These are phyloP conservation scores for Alectoris magna DNA, from an alignment of 2,797 vertebrate species.

Conservation along the genomic window DNA sequence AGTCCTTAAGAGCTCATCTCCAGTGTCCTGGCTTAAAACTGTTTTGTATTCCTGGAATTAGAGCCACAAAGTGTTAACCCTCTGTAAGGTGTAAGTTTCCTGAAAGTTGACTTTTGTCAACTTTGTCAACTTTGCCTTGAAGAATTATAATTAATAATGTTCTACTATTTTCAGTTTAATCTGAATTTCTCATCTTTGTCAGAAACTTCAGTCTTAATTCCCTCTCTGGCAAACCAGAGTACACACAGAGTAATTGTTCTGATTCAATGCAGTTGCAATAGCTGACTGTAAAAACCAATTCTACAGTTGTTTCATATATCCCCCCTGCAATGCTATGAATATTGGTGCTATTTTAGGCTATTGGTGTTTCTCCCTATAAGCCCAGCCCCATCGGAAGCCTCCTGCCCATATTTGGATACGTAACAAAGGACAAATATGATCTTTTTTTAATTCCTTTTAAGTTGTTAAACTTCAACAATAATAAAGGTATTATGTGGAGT, in stretches of 20 bases:
- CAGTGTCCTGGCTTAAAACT: background rate
- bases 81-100: background rate
- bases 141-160: background rate
- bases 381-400: constrained; percentile 14
- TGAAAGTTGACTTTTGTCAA: background rate
- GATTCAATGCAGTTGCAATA: background rate
- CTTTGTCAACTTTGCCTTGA: background rate
- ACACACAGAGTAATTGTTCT: background rate
- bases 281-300: background rate
- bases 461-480: constrained; percentile 68
- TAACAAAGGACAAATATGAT: constrained; percentile 53
- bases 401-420: constrained; percentile 54
- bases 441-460: constrained; percentile 43
- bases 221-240: background rate
- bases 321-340: constrained; percentile 7
- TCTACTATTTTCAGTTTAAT: background rate
- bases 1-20: background rate
- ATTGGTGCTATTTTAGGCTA: constrained; percentile 15
- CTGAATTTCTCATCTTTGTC: constrained; percentile 1
- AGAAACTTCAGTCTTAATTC: background rate
- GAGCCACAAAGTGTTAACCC: background rate
- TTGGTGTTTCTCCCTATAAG: background rate
- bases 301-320: constrained; percentile 16
- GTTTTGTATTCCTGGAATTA: background rate
- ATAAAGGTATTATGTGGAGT: constrained; percentile 74